phyloP scores from a whole-genome alignment of 2,888 invertebrate species.

The Cosmia trapezina region DNA sequence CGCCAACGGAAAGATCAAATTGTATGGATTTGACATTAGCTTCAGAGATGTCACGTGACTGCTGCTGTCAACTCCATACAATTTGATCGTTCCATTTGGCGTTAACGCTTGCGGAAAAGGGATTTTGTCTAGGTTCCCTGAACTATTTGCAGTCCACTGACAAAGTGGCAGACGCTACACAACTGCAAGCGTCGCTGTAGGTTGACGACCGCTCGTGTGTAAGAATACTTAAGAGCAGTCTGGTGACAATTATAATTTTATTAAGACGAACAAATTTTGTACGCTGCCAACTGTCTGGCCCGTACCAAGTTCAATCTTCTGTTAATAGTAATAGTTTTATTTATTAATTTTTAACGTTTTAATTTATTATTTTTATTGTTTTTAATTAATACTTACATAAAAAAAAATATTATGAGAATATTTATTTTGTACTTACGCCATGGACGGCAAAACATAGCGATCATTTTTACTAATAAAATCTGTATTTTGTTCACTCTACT shows the following conservation, averaged over 20 bases:
- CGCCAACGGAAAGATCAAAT: too few relatives aligned
- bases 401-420: constrained; percentile 13
- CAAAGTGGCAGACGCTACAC: too few relatives aligned
- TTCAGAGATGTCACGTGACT: too few relatives aligned
- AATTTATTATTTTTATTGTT: not conserved
- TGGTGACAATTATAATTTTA: not conserved
- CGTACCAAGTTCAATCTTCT: not conserved
- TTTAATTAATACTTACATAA: not conserved
- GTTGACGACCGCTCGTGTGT: too few relatives aligned
- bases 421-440: not conserved
- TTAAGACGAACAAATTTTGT: not conserved
- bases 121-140: too few relatives aligned
- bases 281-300: not conserved
- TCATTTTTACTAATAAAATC: not conserved
- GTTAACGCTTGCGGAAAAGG: too few relatives aligned
- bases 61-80: too few relatives aligned
- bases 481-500: not conserved
- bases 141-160: too few relatives aligned
- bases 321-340: not conserved
- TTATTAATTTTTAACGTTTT: not conserved
- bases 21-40: too few relatives aligned
- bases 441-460: not conserved
- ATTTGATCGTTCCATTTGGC: too few relatives aligned
- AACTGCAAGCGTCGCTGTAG: too few relatives aligned
- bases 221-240: not conserved